Base-by-base conservation (phyloP, 2,888 invertebrate species). In the Plusia festucae region DNA sequence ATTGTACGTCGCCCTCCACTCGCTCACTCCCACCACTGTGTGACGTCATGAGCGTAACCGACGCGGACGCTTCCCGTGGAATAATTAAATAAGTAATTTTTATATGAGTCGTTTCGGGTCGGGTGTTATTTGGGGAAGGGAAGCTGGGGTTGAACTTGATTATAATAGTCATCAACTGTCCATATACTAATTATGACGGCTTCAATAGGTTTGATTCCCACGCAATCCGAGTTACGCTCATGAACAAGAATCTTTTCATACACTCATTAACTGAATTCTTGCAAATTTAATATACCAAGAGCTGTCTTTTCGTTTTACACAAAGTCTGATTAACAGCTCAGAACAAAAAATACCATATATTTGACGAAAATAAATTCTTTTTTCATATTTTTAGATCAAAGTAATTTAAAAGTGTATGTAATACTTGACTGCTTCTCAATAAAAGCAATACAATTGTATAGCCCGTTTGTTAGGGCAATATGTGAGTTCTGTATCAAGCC, bases 1-100 rank as follows among this genome's bases (percentile, higher is more conserved):
- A 80, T 79, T 77, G 78, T 82, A 78, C 82, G 82, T 83, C 85
- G 83, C 85, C 86, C 83, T 80, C 72, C 67, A 67, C 55, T 55
- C 63, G 60, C 65, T 58, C 58, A 57, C 59, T 65, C 60, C 52
- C 22, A 52, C 34, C 57, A 55, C 53, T 54, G 40, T 58, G 46
- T 27, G 18, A 60, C 22, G 60, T 70, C 77, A 66, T 71, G 80
- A 70, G 57, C 15, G 57, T 73, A 60, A 59, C 68, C 27, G 7
- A 44, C 32, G 59, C 68, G 20, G 7, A 44, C 32, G 59, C 55
- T 66, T 65, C 71, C 71, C 76, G 7, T 34, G 15, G 27, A 20
- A 46, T 46, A 46, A 24, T 30, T 57, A 49, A 61, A 22, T 32
- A 54, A 65, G 58, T 73, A 66, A 65, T 61, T 71, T 56, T 16